Evolutionary conservation across 2,113 vertebrate genomes (phyloP).

Genomic region (Salvelinus sp.): DNA sequence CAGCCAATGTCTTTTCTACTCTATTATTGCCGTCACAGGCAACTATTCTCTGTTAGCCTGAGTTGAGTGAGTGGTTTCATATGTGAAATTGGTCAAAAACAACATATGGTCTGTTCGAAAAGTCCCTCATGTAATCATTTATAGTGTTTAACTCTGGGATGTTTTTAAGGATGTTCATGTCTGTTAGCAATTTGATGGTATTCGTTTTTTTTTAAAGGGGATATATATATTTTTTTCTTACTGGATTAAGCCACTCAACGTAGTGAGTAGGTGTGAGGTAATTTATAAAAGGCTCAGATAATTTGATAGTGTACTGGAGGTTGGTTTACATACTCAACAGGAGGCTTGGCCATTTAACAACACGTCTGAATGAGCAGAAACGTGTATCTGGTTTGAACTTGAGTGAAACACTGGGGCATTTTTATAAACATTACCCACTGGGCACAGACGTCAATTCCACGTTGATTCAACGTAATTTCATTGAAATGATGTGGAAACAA

Average conservation of each 20-base stretch:
- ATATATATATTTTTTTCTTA: conserved; percentile 21
- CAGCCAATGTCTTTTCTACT: no score
- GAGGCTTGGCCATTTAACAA: no score
- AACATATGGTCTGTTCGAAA: no score
- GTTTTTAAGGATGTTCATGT: conserved; percentile 1
- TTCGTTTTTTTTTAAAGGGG: conserved; percentile 17
- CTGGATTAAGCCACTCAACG: conserved; percentile 10
- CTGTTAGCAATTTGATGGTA: conserved; percentile 19
- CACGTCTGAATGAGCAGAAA: no score
- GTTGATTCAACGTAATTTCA: no score
- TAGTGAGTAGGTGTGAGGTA: conserved; percentile 3
- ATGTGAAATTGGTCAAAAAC: no score
- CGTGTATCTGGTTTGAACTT: conserved; percentile 9
- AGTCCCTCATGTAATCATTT: background rate
- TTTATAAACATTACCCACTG: background rate
- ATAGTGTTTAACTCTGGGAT: background rate
- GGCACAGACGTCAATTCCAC: no score
- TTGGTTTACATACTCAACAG: no score
- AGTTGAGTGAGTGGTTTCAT: no score
- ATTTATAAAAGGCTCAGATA: background rate
- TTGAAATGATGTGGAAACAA: no score
- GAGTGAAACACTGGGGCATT: conserved; percentile 3
- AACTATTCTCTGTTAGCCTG: no score
- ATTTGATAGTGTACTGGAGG: background rate
- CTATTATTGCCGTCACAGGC: no score